A percentile compares a stretch with the other conserved stretches of the same genome.
Conservation (phyloP, 35 echinoderm and acorn worm genomes). For the Apostichopus japonicus region DNA sequence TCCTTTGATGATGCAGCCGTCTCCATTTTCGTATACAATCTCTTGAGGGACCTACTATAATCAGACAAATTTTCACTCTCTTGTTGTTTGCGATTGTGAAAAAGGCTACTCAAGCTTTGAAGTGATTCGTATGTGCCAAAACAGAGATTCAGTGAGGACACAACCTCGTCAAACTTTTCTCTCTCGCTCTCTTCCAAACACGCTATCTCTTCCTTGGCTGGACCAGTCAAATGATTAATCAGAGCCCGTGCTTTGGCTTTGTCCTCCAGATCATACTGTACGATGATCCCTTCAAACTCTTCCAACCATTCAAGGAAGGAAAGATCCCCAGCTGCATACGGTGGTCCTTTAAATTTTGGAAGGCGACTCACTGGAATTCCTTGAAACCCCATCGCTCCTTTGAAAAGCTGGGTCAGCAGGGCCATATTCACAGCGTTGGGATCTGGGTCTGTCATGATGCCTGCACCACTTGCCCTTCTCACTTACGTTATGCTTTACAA, state of each 20-base stretch:
- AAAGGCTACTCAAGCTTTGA: not conserved
- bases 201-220: constrained; percentile 36
- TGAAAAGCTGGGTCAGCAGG: not conserved
- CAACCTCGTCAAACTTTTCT: not conserved
- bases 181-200: not conserved
- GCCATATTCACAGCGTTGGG: too few relatives aligned
- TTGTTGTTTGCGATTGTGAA: constrained; percentile 20
- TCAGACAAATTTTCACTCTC: constrained; percentile 21
- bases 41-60: constrained; percentile 47
- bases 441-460: too few relatives aligned
- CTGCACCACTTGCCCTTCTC: too few relatives aligned
- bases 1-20: constrained; percentile 26
- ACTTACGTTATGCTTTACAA: too few relatives aligned
- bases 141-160: too few relatives aligned
- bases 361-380: not conserved
- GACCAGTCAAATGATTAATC: not conserved
- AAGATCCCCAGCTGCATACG: not conserved
- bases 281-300: constrained; percentile 17
- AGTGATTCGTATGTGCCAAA: constrained; percentile 8
- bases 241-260: not conserved
- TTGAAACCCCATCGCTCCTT: not conserved
- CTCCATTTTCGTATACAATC: constrained; percentile 44
- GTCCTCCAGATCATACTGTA: not conserved
- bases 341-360: not conserved
- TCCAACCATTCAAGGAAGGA: constrained; percentile 10